Percentiles rank a stretch among this genome's conserved stretches.
Evolutionary conservation across 2,113 vertebrate species (phyloP).

Genomic region (Chionomys nivalis): DNA sequence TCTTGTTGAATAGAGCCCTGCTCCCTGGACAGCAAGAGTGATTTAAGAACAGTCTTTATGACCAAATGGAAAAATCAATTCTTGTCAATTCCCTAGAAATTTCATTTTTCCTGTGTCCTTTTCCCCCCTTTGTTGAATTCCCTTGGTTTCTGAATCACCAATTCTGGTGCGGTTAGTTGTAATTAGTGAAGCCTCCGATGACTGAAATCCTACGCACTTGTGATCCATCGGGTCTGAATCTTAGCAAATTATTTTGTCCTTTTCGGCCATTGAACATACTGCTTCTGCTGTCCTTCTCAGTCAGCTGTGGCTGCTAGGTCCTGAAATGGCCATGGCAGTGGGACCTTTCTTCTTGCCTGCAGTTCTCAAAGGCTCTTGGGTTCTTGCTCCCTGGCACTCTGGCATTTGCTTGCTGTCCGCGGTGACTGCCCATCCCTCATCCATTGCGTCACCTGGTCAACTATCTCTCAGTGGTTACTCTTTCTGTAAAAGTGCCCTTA

Average conservation of each 20-base stretch:
- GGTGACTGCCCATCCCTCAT: background rate
- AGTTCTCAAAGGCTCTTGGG: background rate
- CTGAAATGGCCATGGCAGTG: too few relatives aligned
- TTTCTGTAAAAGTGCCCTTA: constrained; percentile 15
- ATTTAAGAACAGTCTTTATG: background rate
- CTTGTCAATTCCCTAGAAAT: background rate
- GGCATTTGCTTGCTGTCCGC: background rate
- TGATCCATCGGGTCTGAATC: background rate
- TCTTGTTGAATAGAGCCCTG: background rate
- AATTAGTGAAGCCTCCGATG: background rate
- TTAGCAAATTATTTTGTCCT: background rate
- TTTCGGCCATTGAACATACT: background rate
- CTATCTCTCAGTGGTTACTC: background rate
- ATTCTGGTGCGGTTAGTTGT: background rate
- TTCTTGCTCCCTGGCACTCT: background rate
- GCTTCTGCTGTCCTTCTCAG: background rate
- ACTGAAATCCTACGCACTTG: background rate
- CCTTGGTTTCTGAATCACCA: background rate
- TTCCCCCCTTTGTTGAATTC: background rate
- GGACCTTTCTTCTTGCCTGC: background rate
- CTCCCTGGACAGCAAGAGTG: background rate
- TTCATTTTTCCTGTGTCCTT: background rate
- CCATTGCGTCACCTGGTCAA: background rate
- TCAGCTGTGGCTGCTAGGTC: background rate
- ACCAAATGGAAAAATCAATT: background rate